Base-by-base conservation (phyloP, 2,797 vertebrate species). In the Platalea minor region DNA sequence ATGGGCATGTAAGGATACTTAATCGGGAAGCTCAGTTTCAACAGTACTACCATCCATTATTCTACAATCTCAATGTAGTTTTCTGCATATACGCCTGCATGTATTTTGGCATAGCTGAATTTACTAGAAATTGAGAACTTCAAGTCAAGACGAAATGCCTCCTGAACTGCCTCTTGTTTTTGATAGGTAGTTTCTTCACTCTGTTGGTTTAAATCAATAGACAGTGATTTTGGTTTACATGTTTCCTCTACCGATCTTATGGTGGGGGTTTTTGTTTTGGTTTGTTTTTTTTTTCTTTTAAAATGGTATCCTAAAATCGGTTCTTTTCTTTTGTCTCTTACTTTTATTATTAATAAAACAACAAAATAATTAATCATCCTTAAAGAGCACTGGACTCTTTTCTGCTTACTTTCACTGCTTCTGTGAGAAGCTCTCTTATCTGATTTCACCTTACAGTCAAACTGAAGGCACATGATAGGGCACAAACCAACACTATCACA, bases 211-310 rank as follows among this genome's bases (percentile, higher is more conserved):
- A 54, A 63, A 68, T 46, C 16, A 82, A 23, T 4, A 63, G 4
- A 45, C 2, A 2, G 3, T 24, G 23, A 73, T 46, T 73, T 39
- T 60, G 8, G 17, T 61, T 33, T 41, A 57, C 31, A 19, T 9
- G 17, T 29, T 69, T 75, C 39, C 35, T 70, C 35, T 29, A 70
- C 13, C 0, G 1, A 72, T 64, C 82, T 90, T 37, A 53, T 1
- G 3, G 12, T 17, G 5, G 13, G 6, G 12, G 5, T 2, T 57
- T n/a, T 24, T 16, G 17, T 5, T 2, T 63, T 46, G 43, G 8
- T 13, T 43, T 48, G 2, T 13, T 25, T 10, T 0, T 43, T 39
- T 21, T 50, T 77, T 41, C 5, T 5, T 2, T 53, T 29, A 17
- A 53, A 53, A 45, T 29, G 10, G 9, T 35, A 50, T 46, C 7